Base-by-base conservation (phyloP, 2,113 vertebrate genomes). In the Nicator chloris region DNA sequence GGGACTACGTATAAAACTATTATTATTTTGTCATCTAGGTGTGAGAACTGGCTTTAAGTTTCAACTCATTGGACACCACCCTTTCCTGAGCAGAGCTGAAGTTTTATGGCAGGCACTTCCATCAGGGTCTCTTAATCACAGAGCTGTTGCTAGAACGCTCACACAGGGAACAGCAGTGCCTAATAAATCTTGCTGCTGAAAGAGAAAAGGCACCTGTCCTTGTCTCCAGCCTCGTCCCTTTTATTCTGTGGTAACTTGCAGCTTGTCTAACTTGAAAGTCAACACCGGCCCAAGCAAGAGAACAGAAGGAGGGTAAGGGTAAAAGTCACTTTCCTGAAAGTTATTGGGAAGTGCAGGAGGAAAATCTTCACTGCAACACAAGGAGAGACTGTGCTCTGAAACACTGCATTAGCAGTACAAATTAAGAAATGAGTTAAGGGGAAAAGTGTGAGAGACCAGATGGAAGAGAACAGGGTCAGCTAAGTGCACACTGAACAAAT, bases 371-470 rank as follows among this genome's bases (percentile, higher is more conserved):
- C 24, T 77, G 28, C 50, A 61, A 65, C 40, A 39, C 37, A 60
- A 87, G 65, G 57, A 59, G 26, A 91, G 30, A 80, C 42, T 90
- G 82, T 94, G 70, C 66, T 85, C 90, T 91, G 73, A 49, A 91
- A 89, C 66, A 30, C 35, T 82, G 81, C 89, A 91, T 91, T 96
- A 82, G 42, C 47, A 77, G 39, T 26, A 44, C 33, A 72, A 79
- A 87, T 86, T 61, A 82, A 95, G 93, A 89, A 82, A 92, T 81
- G 10, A 91, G 69, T 88, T 94, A 91, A 81, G 44, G 70, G 78
- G 18, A 6, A 94, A 94, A 93, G 78, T 95, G 89, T 63, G 85
- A 93, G 65, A 91, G 75, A 90, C 82, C 92, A 90, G 85, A 96
- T 90, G 94, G 94, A 94, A 88, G 39, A 59, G 63, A 94, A 90